A percentile compares a stretch with the other conserved stretches of the same genome.
These are phyloP conservation scores for Spinus pinus DNA, from an alignment of 2,797 vertebrate species.

Conservation along the genomic window DNA sequence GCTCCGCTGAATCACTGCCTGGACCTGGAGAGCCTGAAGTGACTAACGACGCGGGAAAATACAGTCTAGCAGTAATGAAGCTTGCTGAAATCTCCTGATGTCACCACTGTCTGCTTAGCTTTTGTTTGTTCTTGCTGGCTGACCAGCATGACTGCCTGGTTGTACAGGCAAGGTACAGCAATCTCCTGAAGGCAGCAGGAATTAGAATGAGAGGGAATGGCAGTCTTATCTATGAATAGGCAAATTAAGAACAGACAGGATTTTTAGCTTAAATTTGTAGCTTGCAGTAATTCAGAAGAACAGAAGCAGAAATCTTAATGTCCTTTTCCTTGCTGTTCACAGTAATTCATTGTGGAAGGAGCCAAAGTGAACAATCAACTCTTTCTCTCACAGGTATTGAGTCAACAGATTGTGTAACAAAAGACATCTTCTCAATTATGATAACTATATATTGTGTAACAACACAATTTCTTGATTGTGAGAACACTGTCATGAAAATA, in stretches of 20 bases:
- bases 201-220: not conserved
- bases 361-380: not conserved
- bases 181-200: not conserved
- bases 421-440: not conserved
- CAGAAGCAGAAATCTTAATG: not conserved
- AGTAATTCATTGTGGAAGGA: not conserved
- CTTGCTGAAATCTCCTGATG: not conserved
- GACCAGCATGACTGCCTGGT: not conserved
- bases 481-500: conserved; percentile 10
- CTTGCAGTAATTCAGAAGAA: not conserved
- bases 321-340: not conserved
- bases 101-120: not conserved
- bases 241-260: not conserved
- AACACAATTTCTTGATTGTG: conserved; percentile 11
- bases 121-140: not conserved
- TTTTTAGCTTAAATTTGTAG: not conserved
- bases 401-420: conserved; percentile 33
- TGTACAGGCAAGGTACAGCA: not conserved
- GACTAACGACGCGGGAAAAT: not conserved
- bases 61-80: not conserved
- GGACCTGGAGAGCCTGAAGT: not conserved
- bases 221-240: not conserved
- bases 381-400: not conserved
- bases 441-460: not conserved
- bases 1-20: not conserved